A percentile compares a stretch with the other conserved stretches of the same genome.
Evolutionary conservation across 2,888 invertebrate genomes (phyloP).

Genomic region (Oligia strigilis): DNA sequence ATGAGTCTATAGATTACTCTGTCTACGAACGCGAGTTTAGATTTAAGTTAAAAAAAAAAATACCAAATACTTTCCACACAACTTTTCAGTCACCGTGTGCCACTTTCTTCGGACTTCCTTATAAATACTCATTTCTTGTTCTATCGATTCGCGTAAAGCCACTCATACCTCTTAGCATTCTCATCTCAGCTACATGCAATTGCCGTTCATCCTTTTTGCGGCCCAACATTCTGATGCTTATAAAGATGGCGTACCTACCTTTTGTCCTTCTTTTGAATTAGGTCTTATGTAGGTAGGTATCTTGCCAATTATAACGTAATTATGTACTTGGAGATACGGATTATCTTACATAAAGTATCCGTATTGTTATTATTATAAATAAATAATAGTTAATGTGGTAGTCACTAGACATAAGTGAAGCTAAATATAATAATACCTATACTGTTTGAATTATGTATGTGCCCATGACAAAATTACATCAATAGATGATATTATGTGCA

Average conservation of each 20-base stretch:
- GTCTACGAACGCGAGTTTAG: no score
- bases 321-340: background rate
- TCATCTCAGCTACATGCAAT: background rate
- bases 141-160: background rate
- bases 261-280: background rate
- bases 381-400: conserved; percentile 11
- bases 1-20: no score
- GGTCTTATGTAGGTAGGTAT: background rate
- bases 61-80: background rate
- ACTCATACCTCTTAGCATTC: background rate
- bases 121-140: no score
- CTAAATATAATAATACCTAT: conserved; percentile 10
- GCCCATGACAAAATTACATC: conserved; percentile 4
- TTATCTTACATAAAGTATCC: background rate
- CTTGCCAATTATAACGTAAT: background rate
- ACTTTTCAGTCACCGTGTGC: no score
- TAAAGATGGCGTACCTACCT: background rate
- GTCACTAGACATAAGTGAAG: background rate
- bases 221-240: background rate
- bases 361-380: conserved; percentile 1
- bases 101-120: no score
- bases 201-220: background rate
- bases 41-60: no score
- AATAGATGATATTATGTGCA: no score
- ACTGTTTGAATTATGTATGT: conserved; percentile 8